These are phyloP conservation scores for Lochmaea crataegi DNA, from an alignment of 2,888 invertebrate species.

Conservation along the genomic window DNA sequence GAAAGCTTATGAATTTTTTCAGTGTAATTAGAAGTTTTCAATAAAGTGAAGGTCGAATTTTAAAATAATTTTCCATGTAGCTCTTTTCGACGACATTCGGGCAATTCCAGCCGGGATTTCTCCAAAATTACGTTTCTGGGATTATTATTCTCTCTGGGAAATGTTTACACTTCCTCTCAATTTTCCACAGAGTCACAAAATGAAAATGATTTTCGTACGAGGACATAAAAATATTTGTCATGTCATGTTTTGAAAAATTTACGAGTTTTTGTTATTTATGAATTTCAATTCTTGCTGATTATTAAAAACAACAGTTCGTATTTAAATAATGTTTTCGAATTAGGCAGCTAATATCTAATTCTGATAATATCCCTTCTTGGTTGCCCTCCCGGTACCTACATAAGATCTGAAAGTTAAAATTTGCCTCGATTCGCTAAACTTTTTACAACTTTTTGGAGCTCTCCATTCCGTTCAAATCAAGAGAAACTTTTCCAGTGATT, in stretches of 20 bases:
- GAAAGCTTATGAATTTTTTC: no score
- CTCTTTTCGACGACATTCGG: neutral
- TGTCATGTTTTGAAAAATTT: neutral
- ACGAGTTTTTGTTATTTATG: neutral
- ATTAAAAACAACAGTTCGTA: neutral
- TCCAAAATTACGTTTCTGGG: neutral
- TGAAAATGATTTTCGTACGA: neutral
- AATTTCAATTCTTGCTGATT: neutral
- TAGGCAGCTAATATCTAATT: neutral
- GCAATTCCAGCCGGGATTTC: neutral
- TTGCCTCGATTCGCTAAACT: no score
- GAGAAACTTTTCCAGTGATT: no score
- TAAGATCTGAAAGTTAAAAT: no score
- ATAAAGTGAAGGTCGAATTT: neutral
- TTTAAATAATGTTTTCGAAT: neutral
- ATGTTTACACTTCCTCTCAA: neutral
- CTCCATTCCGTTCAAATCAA: no score
- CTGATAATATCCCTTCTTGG: no score
- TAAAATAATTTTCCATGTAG: neutral
- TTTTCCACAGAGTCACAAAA: neutral
- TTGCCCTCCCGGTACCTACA: no score
- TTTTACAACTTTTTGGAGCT: no score
- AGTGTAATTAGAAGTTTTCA: neutral
- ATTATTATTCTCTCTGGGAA: conserved; percentile 2
- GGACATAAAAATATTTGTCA: neutral